These are phyloP conservation scores for Pleuronectes platessa DNA, from an alignment of 2,113 vertebrate species.

Conservation along the genomic window DNA sequence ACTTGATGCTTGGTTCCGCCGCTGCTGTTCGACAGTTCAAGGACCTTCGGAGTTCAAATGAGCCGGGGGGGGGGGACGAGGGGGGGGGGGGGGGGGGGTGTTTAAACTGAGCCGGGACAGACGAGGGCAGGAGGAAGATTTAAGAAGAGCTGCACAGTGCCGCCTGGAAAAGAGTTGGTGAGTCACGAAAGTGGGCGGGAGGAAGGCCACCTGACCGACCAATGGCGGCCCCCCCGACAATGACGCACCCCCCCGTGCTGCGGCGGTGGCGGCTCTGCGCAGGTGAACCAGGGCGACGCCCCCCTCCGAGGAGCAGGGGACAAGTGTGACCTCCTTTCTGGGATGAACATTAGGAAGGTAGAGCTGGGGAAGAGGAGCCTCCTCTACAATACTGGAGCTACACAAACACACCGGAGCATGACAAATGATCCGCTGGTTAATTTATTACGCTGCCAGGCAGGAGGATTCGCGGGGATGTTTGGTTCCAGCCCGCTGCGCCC, in stretches of 20 bases:
- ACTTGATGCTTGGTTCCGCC: constrained; percentile 11
- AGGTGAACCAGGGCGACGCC: constrained; percentile 35
- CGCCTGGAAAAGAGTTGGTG: constrained; percentile 13
- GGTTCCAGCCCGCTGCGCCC: constrained; percentile 69
- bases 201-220: constrained; percentile 19
- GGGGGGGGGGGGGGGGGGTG: not conserved
- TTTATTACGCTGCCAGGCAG: constrained; percentile 74
- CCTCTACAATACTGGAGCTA: constrained; percentile 65
- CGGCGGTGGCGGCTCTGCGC: not conserved
- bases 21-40: constrained; percentile 58
- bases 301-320: constrained; percentile 28
- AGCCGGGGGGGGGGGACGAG: not conserved
- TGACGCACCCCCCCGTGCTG: constrained; percentile 2
- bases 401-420: constrained; percentile 77
- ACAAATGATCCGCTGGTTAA: constrained; percentile 78
- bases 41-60: constrained; percentile 54
- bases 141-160: constrained; percentile 7
- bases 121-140: constrained; percentile 17
- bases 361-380: constrained; percentile 51
- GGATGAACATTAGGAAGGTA: constrained; percentile 45
- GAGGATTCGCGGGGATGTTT: constrained; percentile 73
- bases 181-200: constrained; percentile 39
- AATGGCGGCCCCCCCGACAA: constrained; percentile 23
- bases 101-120: constrained; percentile 25
- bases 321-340: constrained; percentile 52